These are phyloP conservation scores for Crocuta crocuta DNA, from an alignment of 2,113 vertebrate genomes.

Conservation along the genomic window DNA sequence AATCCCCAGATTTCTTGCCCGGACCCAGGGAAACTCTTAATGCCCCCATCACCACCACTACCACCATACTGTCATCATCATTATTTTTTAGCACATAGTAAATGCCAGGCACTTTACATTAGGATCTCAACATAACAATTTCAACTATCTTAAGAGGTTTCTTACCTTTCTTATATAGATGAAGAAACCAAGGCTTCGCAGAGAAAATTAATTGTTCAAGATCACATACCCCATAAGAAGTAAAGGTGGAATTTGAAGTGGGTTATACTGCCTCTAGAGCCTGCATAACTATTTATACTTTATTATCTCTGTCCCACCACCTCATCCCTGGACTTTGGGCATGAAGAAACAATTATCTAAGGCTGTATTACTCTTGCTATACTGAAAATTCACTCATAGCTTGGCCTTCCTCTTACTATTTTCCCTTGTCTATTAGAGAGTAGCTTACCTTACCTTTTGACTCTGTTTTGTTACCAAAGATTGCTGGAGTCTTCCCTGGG, in stretches of 20 bases:
- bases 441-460: neutral
- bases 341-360: neutral
- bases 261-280: neutral
- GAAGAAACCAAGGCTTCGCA: neutral
- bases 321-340: neutral
- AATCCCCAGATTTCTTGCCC: neutral
- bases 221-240: neutral
- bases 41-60: neutral
- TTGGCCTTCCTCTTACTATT: neutral
- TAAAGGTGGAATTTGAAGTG: neutral
- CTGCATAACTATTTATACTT: accelerated
- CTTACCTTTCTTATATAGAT: neutral
- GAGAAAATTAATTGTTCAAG: neutral
- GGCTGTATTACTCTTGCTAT: neutral
- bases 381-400: neutral
- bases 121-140: neutral
- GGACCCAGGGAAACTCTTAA: neutral
- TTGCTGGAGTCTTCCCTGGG: neutral
- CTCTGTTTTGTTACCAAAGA: neutral
- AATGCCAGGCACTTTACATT: neutral
- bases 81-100: neutral
- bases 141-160: neutral
- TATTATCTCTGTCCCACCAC: neutral
- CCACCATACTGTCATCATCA: neutral
- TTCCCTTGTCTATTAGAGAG: neutral